Evolutionary conservation across 2,888 invertebrate species (phyloP), one percentile per base, ranked within the genome.

Genomic region (Dolichomitus sp.): DNA sequence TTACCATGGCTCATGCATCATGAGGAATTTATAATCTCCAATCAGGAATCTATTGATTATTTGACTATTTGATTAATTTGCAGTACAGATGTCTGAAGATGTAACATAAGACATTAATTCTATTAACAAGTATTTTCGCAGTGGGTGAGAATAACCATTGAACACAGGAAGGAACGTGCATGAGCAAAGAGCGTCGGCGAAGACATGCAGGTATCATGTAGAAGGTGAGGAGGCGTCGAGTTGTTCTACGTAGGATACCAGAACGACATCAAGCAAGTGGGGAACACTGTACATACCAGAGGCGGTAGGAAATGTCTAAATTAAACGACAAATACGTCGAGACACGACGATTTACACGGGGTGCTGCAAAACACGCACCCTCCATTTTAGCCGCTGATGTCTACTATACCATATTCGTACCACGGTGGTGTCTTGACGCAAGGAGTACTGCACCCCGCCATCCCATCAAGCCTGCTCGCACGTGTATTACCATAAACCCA

Each of bases 311-410:
- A 85, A 87, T 90, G 90, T 91, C 91, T 91, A 90, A 92, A 92
- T 91, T 91, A 91, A 90, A 91, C 90, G 92, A 92, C 92, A 92
- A 92, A 92, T 92, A 92, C 89, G 90, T 87, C 89, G 90, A 89
- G 91, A 91, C 91, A 90, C 88, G 88, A 88, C 89, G 89, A 91
- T 92, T 92, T 91, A 92, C 91, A 90, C 89, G 89, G 87, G 87
- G 89, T 84, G 68, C 85, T 72, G 89, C 89, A 90, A 92, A 90
- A 91, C 90, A 92, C 91, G 91, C 91, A 91, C 90, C 89, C 91
- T 91, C 89, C 88, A 90, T 90, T 92, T 91, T 92, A 88, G 89
- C 86, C 83, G 76, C 85, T 85, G 76, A 69, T 73, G 81, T 69
- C 77, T 45, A 48, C 76, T 59, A 40, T 52, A 19, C 37, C 50